Base-by-base conservation (phyloP, 1,140 invertebrate species). In the Bombus fervidus region DNA sequence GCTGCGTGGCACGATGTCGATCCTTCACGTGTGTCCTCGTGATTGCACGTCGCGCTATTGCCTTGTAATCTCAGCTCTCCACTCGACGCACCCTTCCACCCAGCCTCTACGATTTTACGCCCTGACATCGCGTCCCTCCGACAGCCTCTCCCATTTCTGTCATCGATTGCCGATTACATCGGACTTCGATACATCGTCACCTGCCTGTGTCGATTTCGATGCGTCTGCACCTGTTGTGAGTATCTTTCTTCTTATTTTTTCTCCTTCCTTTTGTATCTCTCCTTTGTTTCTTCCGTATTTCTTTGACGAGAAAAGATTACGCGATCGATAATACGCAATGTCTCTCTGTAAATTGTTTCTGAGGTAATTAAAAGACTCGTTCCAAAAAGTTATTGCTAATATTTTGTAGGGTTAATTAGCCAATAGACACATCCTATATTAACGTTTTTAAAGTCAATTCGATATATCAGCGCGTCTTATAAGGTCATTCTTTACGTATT, bases 21-120 rank as follows among this genome's bases (percentile, higher is more conserved):
- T 87, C 77, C 84, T 89, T 89, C 85, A 90, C 90, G 84, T 89
- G 88, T 91, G 86, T 92, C 87, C 88, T 80, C 81, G 86, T 92
- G 90, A 93, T 93, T 92, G 92, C 91, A 90, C 90, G 86, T 89
- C 89, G 89, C 78, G 80, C 87, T 86, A 91, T 90, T 91, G 84
- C 91, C 91, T 92, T 92, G 92, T 91, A 93, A 92, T 93, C 91
- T 91, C 90, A 83, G 86, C 85, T 85, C 78, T 86, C 86, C 87
- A 75, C 84, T 86, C 68, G 85, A 78, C 77, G 86, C 71, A 73
- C 77, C 85, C 77, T 80, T 78, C 34, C 39, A 57, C 62, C 15
- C 10, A 28, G 13, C 39, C 72, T 8, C 34, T 37, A 28, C 79
- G 83, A 81, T 68, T 66, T 69, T 66, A 66, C 34, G 25, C 47